Evolutionary conservation across 2,797 vertebrate genomes (phyloP).

Genomic region (Gadopsis bispinosus): DNA sequence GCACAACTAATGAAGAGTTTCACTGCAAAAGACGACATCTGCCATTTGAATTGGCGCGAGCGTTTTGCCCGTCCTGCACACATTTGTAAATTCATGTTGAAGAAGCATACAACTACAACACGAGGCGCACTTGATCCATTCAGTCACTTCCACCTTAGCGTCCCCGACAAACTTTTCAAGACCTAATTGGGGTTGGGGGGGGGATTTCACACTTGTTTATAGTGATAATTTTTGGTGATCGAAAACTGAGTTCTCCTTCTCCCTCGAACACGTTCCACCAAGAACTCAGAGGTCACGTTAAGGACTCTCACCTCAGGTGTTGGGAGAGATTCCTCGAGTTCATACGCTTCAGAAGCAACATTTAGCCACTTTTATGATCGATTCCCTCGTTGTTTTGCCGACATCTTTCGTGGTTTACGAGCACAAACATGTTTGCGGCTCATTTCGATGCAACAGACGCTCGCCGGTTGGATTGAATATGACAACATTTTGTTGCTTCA

Average conservation of each 20-base stretch:
- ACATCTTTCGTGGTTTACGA: not conserved
- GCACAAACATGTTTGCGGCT: not conserved
- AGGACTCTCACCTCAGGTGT: not conserved
- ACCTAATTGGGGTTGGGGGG: too few relatives aligned
- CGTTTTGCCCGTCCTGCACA: not conserved
- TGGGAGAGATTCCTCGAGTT: not conserved
- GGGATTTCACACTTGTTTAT: not conserved
- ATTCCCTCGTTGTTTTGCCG: too few relatives aligned
- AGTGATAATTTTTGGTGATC: not conserved
- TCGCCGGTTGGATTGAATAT: not conserved
- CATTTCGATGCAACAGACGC: not conserved
- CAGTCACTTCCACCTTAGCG: not conserved
- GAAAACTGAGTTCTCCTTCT: not conserved
- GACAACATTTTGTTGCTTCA: not conserved
- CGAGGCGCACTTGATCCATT: not conserved
- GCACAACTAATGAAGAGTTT: constrained; percentile 49
- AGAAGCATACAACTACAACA: not conserved
- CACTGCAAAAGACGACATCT: constrained; percentile 48
- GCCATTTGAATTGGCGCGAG: constrained; percentile 28
- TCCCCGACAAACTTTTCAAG: not conserved
- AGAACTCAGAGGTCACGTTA: not conserved
- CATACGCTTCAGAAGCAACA: not conserved
- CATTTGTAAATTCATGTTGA: constrained; percentile 33
- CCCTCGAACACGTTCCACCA: not conserved
- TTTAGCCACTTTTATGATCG: not conserved